A percentile compares a stretch with the other conserved stretches of the same genome.
These are phyloP conservation scores for Lypha dubia DNA, from an alignment of 2,888 invertebrate species.

Conservation along the genomic window DNA sequence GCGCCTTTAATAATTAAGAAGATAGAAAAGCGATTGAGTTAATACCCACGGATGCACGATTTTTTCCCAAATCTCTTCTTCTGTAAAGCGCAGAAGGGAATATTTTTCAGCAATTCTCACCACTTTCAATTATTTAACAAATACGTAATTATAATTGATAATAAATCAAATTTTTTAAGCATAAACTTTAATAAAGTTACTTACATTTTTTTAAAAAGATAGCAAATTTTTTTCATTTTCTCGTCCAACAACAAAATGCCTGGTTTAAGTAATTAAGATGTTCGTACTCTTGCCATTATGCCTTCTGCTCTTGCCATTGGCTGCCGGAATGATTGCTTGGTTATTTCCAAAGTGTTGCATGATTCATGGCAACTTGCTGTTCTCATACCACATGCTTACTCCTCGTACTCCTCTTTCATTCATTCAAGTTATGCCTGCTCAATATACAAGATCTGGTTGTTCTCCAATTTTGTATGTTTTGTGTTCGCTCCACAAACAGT, in stretches of 20 bases:
- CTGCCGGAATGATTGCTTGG: conserved; percentile 33
- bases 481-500: conserved; percentile 32
- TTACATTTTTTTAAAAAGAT: neutral
- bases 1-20: too few relatives aligned
- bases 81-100: too few relatives aligned
- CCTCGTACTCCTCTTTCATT: neutral
- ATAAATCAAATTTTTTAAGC: too few relatives aligned
- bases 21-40: too few relatives aligned
- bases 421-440: conserved; percentile 16
- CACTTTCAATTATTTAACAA: too few relatives aligned
- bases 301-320: conserved; percentile 15
- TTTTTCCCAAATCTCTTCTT: too few relatives aligned
- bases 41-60: too few relatives aligned
- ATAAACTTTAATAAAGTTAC: too few relatives aligned
- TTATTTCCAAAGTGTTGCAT: conserved; percentile 63
- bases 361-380: conserved; percentile 62
- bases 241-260: conserved; percentile 17
- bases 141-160: too few relatives aligned
- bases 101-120: too few relatives aligned
- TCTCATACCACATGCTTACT: conserved; percentile 9
- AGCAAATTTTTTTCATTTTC: neutral
- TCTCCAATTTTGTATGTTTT: neutral
- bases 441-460: conserved; percentile 12
- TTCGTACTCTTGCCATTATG: neutral
- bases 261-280: conserved; percentile 68